These are phyloP conservation scores for Myotis vivesi DNA, from an alignment of 2,797 vertebrate species.

Conservation along the genomic window DNA sequence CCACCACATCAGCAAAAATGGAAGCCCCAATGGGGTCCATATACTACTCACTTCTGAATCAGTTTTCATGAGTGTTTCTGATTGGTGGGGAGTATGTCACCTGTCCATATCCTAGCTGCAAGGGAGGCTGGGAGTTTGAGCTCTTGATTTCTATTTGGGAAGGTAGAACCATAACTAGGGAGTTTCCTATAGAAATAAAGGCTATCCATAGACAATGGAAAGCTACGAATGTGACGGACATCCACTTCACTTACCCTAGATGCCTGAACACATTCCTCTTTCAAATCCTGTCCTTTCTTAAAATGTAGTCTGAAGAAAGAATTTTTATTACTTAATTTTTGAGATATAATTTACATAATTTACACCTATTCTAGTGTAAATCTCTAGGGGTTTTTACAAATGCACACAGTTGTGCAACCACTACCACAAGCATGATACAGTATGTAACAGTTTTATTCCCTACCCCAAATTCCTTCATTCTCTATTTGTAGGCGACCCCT, in stretches of 20 bases:
- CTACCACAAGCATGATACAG: background rate
- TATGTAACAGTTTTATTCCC: background rate
- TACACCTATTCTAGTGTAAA: background rate
- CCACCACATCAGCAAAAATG: background rate
- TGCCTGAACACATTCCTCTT: background rate
- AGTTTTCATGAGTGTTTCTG: background rate
- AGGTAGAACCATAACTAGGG: background rate
- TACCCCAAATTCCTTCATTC: background rate
- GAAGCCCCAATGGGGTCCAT: background rate
- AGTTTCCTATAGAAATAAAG: conserved; percentile 10
- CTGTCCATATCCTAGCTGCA: background rate
- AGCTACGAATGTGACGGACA: background rate
- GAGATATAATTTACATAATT: background rate
- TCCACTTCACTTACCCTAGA: background rate
- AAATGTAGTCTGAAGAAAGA: conserved; percentile 8
- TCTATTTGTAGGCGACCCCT: background rate
- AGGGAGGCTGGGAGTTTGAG: background rate
- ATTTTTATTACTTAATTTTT: conserved; percentile 5
- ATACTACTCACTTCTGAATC: background rate
- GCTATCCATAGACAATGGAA: background rate
- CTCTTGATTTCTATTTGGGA: background rate
- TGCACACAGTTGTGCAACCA: background rate
- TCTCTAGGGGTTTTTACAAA: background rate
- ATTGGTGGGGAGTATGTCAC: background rate
- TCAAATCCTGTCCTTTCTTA: conserved; percentile 47